Conservation (phyloP, 2,888 invertebrate genomes). For the Hemicrepidius hirtus region DNA sequence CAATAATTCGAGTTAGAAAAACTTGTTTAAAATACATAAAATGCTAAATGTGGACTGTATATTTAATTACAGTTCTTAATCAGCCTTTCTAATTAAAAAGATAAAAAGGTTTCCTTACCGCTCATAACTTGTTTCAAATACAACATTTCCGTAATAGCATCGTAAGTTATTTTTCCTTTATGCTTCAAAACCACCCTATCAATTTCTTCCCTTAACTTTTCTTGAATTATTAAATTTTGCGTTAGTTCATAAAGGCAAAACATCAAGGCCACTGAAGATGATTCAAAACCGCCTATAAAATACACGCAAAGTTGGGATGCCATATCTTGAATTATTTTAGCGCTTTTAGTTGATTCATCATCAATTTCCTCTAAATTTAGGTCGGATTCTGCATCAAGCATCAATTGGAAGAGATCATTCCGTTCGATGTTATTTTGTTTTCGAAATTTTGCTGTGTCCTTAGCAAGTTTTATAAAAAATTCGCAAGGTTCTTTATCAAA, state of each 20-base stretch:
- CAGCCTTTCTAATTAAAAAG: too few species aligned
- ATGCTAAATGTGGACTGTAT: too few species aligned
- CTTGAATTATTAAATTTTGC: constrained; percentile 70
- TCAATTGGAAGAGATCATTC: not conserved
- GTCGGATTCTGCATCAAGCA: not conserved
- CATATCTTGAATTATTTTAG: constrained; percentile 43
- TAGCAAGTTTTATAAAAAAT: too few species aligned
- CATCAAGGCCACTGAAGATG: constrained; percentile 69
- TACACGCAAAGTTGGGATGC: constrained; percentile 62
- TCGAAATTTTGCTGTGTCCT: not conserved
- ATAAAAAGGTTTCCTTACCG: too few species aligned
- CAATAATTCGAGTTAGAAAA: too few species aligned
- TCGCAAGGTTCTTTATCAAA: too few species aligned
- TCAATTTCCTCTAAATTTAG: not conserved
- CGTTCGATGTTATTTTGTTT: not conserved
- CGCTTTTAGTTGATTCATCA: not conserved
- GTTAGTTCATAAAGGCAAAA: constrained; percentile 73
- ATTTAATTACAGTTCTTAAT: too few species aligned
- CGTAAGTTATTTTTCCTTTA: constrained; percentile 70
- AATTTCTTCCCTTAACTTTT: constrained; percentile 70
- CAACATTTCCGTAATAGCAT: constrained; percentile 71
- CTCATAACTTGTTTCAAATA: constrained; percentile 72
- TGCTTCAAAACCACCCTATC: constrained; percentile 65
- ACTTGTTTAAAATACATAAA: too few species aligned
- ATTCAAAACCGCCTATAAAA: constrained; percentile 68